phyloP scores from a whole-genome alignment of 2,113 vertebrate species.

The Rhynchomys soricoides region DNA sequence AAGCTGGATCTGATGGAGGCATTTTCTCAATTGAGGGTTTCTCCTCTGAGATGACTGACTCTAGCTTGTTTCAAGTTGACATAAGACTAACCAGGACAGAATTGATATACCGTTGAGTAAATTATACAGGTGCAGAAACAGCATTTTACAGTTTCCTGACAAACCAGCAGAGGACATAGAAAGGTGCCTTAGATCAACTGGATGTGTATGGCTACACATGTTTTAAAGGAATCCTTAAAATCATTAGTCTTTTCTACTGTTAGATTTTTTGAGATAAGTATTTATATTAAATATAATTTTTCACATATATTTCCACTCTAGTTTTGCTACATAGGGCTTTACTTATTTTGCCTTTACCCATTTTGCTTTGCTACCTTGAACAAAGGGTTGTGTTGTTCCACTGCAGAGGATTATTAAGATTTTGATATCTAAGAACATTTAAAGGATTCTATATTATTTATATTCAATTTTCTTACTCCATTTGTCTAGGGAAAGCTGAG shows the following conservation, averaged over 20 bases:
- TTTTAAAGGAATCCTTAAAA: neutral
- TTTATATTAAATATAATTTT: neutral
- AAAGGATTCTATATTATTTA: neutral
- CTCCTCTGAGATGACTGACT: neutral
- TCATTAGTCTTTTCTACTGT: neutral
- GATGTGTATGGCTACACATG: neutral
- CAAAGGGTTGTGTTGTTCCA: neutral
- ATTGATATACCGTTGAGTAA: neutral
- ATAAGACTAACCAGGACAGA: neutral
- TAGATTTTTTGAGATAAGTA: neutral
- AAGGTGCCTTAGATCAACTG: neutral
- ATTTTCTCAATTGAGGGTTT: neutral
- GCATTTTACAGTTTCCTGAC: neutral
- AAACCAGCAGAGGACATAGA: neutral
- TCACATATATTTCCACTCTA: neutral
- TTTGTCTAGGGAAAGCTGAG: neutral
- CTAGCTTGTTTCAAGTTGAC: neutral
- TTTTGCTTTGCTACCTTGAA: neutral
- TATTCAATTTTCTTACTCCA: neutral
- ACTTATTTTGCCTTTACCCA: neutral
- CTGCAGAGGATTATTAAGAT: neutral
- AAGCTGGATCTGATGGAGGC: neutral
- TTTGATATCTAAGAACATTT: neutral
- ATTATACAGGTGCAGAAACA: neutral
- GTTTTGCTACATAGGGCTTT: neutral